A percentile compares a stretch with the other conserved stretches of the same genome.
Conservation (phyloP, 1,140 invertebrate genomes). For the Probaryconus sp. region DNA sequence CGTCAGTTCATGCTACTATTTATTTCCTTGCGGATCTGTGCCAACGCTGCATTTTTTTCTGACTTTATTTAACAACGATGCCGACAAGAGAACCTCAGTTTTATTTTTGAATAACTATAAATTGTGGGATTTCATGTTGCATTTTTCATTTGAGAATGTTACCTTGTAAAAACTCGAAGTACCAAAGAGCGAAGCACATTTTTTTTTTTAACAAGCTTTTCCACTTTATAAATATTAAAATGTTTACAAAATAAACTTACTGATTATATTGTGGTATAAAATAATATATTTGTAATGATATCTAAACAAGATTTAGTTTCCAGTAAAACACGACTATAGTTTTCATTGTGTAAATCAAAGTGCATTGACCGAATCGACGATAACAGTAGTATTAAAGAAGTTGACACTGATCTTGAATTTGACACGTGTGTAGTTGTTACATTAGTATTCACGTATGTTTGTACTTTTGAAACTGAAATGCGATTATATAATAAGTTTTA, state of each 20-base stretch:
- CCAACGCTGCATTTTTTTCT: too few relatives aligned
- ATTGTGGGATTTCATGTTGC: conserved; percentile 12
- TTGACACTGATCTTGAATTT: conserved; percentile 35
- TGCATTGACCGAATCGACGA: conserved; percentile 12
- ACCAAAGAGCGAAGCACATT: too few relatives aligned
- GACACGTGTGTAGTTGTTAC: not conserved
- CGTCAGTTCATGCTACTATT: not conserved
- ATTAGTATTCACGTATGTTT: conserved; percentile 12
- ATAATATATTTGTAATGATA: conserved; percentile 4
- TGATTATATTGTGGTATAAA: too few relatives aligned
- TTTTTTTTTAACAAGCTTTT: too few relatives aligned
- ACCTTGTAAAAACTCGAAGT: too few relatives aligned
- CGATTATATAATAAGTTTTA: conserved; percentile 12
- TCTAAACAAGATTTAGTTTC: not conserved
- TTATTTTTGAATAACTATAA: too few relatives aligned
- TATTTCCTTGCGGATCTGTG: too few relatives aligned
- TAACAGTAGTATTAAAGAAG: conserved; percentile 12
- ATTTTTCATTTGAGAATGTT: too few relatives aligned
- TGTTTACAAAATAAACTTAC: too few relatives aligned
- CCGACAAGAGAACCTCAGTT: too few relatives aligned
- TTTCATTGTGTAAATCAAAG: conserved; percentile 14
- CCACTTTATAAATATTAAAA: too few relatives aligned
- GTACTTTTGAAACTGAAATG: conserved; percentile 12
- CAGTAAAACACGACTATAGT: not conserved
- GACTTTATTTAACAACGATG: too few relatives aligned